Conservation (phyloP, 2,113 vertebrate species). For the Lepidothrix coronata region DNA sequence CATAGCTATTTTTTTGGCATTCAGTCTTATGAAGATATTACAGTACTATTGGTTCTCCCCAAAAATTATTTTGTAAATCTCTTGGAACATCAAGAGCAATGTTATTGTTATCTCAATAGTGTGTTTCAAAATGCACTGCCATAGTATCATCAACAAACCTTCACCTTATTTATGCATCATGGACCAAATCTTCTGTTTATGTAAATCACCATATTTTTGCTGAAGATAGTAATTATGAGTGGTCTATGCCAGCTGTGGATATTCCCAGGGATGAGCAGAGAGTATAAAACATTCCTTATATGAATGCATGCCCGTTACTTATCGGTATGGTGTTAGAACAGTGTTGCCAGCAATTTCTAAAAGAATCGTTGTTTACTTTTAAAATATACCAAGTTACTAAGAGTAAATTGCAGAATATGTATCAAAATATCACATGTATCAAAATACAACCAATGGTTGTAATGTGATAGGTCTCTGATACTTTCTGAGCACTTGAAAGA, state of each 20-base stretch:
- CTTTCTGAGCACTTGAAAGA: not conserved
- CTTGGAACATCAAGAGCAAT: not conserved
- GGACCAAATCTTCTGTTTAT: not conserved
- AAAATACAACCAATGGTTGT: not conserved
- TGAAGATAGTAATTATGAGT: slow-evolving; percentile 6
- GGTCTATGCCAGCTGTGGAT: slow-evolving; percentile 1
- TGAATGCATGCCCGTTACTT: not conserved
- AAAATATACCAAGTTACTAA: not conserved
- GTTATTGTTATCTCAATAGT: not conserved
- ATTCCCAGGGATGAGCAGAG: not conserved
- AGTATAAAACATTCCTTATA: not conserved
- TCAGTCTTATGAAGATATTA: not conserved
- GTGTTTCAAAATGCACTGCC: not conserved
- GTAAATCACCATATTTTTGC: slow-evolving; percentile 9
- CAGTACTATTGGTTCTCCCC: not conserved
- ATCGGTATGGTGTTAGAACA: not conserved
- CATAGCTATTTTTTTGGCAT: not conserved
- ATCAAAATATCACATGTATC: not conserved
- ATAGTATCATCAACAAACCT: not conserved
- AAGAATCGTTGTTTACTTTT: not conserved
- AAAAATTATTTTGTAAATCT: not conserved
- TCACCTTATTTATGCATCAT: not conserved
- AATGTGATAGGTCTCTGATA: not conserved
- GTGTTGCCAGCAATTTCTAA: not conserved
- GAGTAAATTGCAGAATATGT: not conserved